phyloP scores from a whole-genome alignment of 2,113 vertebrate species.

The Channa argus region DNA sequence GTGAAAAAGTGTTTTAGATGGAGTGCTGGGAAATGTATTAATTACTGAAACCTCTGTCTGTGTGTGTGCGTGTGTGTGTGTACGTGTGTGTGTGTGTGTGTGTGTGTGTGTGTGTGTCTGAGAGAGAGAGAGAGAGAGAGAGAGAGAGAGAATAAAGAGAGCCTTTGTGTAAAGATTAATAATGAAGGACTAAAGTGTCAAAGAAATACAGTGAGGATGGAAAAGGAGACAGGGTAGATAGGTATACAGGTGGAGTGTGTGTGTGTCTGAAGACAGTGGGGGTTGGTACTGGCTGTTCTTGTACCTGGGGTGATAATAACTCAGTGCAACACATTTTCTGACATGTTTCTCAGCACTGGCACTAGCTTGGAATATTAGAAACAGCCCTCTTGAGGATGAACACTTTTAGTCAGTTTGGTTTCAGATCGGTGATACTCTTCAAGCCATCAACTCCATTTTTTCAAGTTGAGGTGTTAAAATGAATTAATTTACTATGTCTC shows the following conservation, averaged over 20 bases:
- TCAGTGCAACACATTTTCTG: conserved; percentile 43
- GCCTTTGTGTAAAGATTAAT: conserved; percentile 71
- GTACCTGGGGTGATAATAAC: conserved; percentile 62
- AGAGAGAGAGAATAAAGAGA: conserved; percentile 20
- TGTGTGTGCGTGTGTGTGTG: conserved; percentile 4
- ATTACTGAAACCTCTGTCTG: conserved; percentile 59
- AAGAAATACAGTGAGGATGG: conserved; percentile 24
- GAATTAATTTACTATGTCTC: conserved; percentile 29
- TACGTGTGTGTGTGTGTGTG: neutral
- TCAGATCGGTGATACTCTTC: conserved; percentile 14
- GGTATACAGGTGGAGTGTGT: conserved; percentile 26
- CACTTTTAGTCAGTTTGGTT: conserved; percentile 32
- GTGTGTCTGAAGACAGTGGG: neutral
- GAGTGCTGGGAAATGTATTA: conserved; percentile 64
- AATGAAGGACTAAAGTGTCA: conserved; percentile 71
- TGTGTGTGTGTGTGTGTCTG: neutral
- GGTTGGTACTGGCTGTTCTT: conserved; percentile 39
- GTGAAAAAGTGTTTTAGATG: conserved; percentile 58
- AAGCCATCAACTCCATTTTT: conserved; percentile 31
- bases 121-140: neutral
- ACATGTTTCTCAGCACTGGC: conserved; percentile 44
- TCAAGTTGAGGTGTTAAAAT: conserved; percentile 20
- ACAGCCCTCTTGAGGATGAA: conserved; percentile 16
- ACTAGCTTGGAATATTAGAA: conserved; percentile 31
- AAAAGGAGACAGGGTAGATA: conserved; percentile 24